Conservation (phyloP, 2,888 invertebrate genomes). For the Mylabris sibirica region DNA sequence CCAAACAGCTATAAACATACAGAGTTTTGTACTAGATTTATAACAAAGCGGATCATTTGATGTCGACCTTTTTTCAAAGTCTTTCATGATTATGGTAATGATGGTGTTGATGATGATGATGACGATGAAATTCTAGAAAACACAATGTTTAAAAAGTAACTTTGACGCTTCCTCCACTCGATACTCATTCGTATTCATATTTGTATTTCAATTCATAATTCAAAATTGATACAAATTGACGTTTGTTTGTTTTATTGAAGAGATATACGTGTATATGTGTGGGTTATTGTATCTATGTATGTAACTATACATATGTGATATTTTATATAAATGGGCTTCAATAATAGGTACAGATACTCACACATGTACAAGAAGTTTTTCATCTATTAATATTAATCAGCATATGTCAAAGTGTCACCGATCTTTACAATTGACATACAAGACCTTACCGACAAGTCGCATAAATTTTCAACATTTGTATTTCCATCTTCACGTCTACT, state of each 20-base stretch:
- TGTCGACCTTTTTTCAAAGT: conserved; percentile 6
- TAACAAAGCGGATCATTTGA: conserved; percentile 20
- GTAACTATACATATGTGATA: not conserved
- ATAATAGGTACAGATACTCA: conserved; percentile 17
- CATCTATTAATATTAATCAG: conserved; percentile 45
- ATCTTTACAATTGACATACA: conserved; percentile 41
- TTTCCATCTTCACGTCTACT: conserved; percentile 17
- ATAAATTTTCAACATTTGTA: conserved; percentile 26
- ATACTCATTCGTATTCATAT: not conserved
- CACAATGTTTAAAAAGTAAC: not conserved
- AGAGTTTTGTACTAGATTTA: conserved; percentile 23
- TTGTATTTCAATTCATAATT: not conserved
- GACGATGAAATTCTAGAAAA: not conserved
- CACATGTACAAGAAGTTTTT: conserved; percentile 28
- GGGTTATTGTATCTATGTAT: not conserved
- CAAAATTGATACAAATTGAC: conserved; percentile 11
- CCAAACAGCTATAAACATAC: not conserved
- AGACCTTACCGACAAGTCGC: conserved; percentile 38
- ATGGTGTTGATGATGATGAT: not conserved
- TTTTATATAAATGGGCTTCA: conserved; percentile 23
- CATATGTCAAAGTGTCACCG: conserved; percentile 45
- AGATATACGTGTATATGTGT: not conserved
- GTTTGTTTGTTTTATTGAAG: conserved; percentile 4
- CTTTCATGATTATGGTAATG: not conserved
- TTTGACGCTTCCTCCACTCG: not conserved